Percentiles rank a stretch among this genome's conserved stretches.
Evolutionary conservation across 2,888 invertebrate species (phyloP).

Genomic region (Dysmachus trigonus): DNA sequence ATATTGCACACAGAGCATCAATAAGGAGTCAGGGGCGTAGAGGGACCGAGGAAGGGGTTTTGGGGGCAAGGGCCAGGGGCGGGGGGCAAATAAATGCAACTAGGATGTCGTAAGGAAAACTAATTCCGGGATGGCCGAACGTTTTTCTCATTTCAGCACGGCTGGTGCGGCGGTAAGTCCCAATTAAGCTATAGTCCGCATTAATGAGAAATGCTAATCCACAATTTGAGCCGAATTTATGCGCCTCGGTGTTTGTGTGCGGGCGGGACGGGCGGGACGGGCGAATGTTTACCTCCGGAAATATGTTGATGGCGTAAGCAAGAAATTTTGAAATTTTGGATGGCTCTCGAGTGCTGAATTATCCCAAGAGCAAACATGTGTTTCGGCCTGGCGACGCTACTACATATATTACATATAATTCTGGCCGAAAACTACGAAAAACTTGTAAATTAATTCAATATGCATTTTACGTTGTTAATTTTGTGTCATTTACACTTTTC

Average conservation of each 20-base stretch:
- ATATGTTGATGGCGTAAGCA: not conserved
- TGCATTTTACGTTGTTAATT: not conserved
- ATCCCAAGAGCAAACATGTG: not conserved
- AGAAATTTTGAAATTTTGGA: not conserved
- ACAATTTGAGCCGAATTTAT: conserved; percentile 48
- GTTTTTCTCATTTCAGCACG: conserved; percentile 34
- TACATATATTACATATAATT: too few relatives aligned
- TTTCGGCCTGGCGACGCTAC: not conserved
- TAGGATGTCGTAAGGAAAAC: conserved; percentile 43
- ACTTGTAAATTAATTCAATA: not conserved
- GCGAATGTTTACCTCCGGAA: not conserved
- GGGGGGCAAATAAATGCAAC: conserved; percentile 16
- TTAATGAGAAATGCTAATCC: conserved; percentile 53
- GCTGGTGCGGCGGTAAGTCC: conserved; percentile 46
- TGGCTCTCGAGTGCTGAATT: not conserved
- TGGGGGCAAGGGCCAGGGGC: not conserved
- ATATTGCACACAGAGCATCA: conserved; percentile 41
- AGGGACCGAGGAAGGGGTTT: too few relatives aligned
- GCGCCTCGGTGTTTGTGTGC: conserved; percentile 14
- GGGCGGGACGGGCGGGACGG: not conserved
- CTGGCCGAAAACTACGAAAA: not conserved
- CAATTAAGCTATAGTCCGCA: conserved; percentile 52
- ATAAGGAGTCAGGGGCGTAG: conserved; percentile 12
- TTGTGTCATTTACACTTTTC: not conserved
- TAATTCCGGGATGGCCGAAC: conserved; percentile 39